These are phyloP conservation scores for Enteromius paludinosus DNA, from an alignment of 2,797 vertebrate species.

Conservation along the genomic window DNA sequence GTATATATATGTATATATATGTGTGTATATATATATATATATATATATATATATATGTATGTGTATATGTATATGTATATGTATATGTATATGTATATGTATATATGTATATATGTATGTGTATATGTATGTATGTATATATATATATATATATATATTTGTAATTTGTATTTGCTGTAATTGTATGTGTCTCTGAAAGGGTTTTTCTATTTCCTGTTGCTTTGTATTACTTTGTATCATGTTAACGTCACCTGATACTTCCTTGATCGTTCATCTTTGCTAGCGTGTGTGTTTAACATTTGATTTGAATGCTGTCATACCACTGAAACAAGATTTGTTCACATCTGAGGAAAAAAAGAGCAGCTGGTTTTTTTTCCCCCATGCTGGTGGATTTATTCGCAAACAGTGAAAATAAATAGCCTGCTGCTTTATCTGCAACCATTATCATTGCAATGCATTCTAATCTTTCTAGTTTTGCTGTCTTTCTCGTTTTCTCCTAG, in stretches of 20 bases:
- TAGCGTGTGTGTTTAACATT: conserved; percentile 33
- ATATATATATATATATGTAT: too few species aligned
- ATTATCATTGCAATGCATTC: conserved; percentile 84
- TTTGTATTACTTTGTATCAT: conserved; percentile 16
- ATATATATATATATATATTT: not conserved
- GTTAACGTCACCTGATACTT: not conserved
- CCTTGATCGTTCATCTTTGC: conserved; percentile 19
- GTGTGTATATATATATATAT: too few species aligned
- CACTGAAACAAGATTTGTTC: conserved; percentile 56
- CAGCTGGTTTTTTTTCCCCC: conserved; percentile 34
- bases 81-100: too few species aligned
- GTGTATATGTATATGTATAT: too few species aligned
- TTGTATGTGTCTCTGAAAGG: not conserved
- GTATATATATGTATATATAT: too few species aligned
- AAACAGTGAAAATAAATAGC: conserved; percentile 83
- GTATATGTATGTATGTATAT: not conserved
- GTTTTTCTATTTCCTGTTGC: conserved; percentile 20
- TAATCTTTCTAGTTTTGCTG: conserved; percentile 81
- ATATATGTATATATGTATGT: not conserved
- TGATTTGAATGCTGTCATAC: conserved; percentile 42
- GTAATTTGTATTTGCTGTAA: not conserved
- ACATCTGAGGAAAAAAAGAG: conserved; percentile 54
- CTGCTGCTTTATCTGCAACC: conserved; percentile 82
- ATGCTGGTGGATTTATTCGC: conserved; percentile 71
- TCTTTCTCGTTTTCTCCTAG: conserved; percentile 69